Base-by-base conservation (phyloP, 2,888 invertebrate species). In the Amblyteles armatorius region DNA sequence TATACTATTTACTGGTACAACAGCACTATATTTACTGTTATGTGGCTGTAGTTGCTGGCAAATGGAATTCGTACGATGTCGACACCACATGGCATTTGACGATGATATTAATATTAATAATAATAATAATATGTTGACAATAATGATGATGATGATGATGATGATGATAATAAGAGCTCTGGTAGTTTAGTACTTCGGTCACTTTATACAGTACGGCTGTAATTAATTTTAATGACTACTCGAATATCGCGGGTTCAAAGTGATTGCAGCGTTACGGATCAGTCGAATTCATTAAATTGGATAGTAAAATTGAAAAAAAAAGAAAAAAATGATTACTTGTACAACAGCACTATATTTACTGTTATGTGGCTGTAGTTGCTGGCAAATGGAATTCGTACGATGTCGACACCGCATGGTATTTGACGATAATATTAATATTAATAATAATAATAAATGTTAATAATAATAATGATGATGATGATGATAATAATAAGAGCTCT, bases 1-100 rank as follows among this genome's bases (percentile, higher is more conserved):
- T 67, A 48, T 71, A 57, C 33, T 67, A 57, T 60, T 68, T 44
- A 44, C 57, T 73, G 57, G 52, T 78, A 71, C 44, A 74, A 68
- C 78, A 78, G 44, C 29, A 33, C 16, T 33, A 33, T 63, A 63
- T 63, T 63, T 29, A 63, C 60, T 63, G 60, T 26, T 63, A 82
- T 81, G 77, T 81, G 67, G 71, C 72, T 77, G 76, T 52, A 67
- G 68, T 40, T 48, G 55, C 72, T 69, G 55, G 40, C 65, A 67
- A 78, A 84, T 84, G 84, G 82, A 78, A 79, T 84, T 76, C 65
- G 26, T 74, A 63, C 55, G 55, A 36, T 82, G 71, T 82, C 74
- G 84, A 84, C 84, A 82, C 52, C 33, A 67, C 77, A 52, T 57
- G 48, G 65, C 74, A 57, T 65, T 76, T 74, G 57, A 78, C 60